Base-by-base conservation (phyloP, 1,140 invertebrate genomes). In the Sesamia nonagrioides region DNA sequence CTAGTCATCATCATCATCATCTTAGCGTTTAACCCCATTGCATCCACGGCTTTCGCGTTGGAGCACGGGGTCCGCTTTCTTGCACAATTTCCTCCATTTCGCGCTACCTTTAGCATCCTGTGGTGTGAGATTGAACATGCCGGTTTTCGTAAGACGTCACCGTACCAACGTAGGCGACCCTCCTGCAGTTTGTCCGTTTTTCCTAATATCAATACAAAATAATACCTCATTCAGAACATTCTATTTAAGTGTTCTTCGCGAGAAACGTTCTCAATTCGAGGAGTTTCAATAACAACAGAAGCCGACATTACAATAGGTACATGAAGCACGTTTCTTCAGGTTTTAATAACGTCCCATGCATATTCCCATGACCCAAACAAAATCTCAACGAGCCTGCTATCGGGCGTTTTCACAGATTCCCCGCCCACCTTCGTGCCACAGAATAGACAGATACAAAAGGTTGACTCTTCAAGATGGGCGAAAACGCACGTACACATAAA, bases 321-420 rank as follows among this genome's bases (percentile, higher is more conserved):
- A 60, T 50, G 9, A 33, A 42, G 60, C n/a, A 40, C 37, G 35
- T 66, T 66, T 66, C 37, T 42, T 42, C 18, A 13, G 45, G 27
- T 68, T 48, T 69, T 48, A 69, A 48, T 69, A 69, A 66, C 61
- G 35, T 50, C 27, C 40, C 21, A 21, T 69, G 66, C 40, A 48
- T 37, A 37, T 69, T 69, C 42, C 42, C 66, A 69, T 69, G 66
- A 69, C 66, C 40, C 66, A 69, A 69, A 69, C 66, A 69, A 69
- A 69, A 69, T 69, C 42, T 69, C 40, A 69, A 69, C 27, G 40
- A 69, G 33, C 42, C 50, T 69, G 66, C 50, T 69, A 48, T 69
- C 42, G 66, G 40, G 61, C 61, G 37, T 58, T 69, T 69, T 15
- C 42, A 48, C 66, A 27, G 40, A 69, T 69, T 69, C 33, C 17